Evolutionary conservation across 2,888 invertebrate genomes (phyloP).

Genomic region (Drosophila diplacantha): DNA sequence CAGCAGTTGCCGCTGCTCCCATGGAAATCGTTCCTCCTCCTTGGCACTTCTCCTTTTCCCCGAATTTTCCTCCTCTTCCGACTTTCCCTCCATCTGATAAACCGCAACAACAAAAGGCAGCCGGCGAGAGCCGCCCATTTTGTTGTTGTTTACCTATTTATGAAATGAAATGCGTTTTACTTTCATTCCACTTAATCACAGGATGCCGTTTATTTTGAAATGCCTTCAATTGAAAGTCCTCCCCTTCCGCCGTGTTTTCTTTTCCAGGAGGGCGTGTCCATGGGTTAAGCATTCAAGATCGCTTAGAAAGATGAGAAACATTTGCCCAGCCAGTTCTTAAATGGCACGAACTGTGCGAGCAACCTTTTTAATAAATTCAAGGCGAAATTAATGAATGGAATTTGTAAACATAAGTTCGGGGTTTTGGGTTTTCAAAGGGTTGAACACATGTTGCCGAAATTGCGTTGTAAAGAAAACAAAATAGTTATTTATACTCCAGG

Average conservation of each 20-base stretch:
- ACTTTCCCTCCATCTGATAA: constrained; percentile 26
- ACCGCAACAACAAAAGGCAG: constrained; percentile 46
- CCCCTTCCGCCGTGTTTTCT: not conserved
- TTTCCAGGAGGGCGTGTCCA: constrained; percentile 30
- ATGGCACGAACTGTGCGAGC: constrained; percentile 5
- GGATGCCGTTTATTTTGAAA: constrained; percentile 48
- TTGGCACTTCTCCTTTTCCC: constrained; percentile 1
- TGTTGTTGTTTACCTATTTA: constrained; percentile 35
- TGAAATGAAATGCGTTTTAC: constrained; percentile 47
- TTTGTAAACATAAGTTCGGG: not conserved
- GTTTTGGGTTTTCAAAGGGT: not conserved
- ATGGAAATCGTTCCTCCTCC: constrained; percentile 50
- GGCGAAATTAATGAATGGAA: constrained; percentile 5
- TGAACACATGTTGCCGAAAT: not conserved
- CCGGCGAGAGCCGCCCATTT: constrained; percentile 23
- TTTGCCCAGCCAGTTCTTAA: constrained; percentile 10
- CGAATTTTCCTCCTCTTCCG: constrained; percentile 31
- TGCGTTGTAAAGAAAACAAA: not conserved
- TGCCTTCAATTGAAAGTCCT: constrained; percentile 28
- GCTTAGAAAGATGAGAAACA: constrained; percentile 26
- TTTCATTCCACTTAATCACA: constrained; percentile 50
- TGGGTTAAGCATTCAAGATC: constrained; percentile 1
- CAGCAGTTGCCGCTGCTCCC: constrained; percentile 62
- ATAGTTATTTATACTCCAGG: not conserved
- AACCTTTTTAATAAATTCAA: constrained; percentile 25